Evolutionary conservation across 2,888 invertebrate genomes (phyloP).

Genomic region (Glyphotaelius pellucidus): DNA sequence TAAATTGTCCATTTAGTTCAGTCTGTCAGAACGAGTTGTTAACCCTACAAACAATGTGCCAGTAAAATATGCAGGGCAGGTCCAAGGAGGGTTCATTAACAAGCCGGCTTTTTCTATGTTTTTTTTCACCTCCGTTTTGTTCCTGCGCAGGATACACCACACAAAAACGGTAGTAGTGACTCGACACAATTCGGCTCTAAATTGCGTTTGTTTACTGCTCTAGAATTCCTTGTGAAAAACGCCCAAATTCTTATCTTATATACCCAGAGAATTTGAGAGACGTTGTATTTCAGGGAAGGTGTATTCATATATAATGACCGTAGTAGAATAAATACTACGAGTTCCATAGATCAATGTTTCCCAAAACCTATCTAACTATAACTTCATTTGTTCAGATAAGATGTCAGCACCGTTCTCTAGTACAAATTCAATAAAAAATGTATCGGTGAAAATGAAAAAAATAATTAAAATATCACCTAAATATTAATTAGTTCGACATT

Average conservation of each 20-base stretch:
- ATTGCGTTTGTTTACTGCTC: slow-evolving; percentile 23
- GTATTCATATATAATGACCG: not conserved
- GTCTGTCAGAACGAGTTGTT: slow-evolving; percentile 34
- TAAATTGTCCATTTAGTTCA: slow-evolving; percentile 40
- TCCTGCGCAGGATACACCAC: not conserved
- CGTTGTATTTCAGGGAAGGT: not conserved
- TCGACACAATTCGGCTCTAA: slow-evolving; percentile 20
- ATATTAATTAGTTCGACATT: no score
- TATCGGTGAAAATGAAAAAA: no score
- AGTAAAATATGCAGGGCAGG: slow-evolving; percentile 43
- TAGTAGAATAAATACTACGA: not conserved
- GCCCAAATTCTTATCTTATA: not conserved
- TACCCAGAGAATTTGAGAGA: not conserved
- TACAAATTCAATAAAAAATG: no score
- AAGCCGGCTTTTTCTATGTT: not conserved
- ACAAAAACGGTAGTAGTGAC: slow-evolving; percentile 8
- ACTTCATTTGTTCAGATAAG: no score
- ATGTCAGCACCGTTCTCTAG: no score
- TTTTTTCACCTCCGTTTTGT: slow-evolving; percentile 15
- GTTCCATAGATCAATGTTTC: not conserved
- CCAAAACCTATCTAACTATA: no score
- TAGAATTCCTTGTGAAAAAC: not conserved
- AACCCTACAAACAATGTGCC: slow-evolving; percentile 17
- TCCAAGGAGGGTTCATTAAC: slow-evolving; percentile 38
- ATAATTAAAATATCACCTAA: no score